These are phyloP conservation scores for Pteromalus puparum DNA, from an alignment of 1,140 invertebrate genomes.

Conservation along the genomic window DNA sequence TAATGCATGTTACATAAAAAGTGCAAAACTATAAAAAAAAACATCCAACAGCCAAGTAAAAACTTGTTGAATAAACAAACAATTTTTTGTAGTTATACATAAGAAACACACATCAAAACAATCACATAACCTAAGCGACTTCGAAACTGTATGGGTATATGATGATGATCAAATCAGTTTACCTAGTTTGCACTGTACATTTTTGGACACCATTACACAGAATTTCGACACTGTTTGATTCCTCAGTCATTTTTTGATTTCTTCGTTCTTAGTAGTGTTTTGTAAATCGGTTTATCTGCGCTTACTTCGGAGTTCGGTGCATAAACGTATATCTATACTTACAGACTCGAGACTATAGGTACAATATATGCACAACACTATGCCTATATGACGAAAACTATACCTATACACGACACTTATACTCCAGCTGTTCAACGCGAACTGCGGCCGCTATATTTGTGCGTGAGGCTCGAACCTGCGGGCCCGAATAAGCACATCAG, in stretches of 20 bases:
- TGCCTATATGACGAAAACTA: too few species aligned
- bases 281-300: background rate
- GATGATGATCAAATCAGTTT: background rate
- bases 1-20: background rate
- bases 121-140: background rate
- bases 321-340: too few species aligned
- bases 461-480: too few species aligned
- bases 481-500: too few species aligned
- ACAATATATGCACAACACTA: too few species aligned
- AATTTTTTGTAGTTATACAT: background rate
- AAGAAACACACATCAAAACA: background rate
- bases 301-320: background rate
- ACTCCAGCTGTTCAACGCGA: too few species aligned
- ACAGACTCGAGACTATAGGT: too few species aligned
- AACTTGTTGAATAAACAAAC: background rate
- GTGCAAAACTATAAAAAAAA: too few species aligned
- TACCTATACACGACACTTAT: too few species aligned
- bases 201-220: background rate
- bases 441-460: too few species aligned
- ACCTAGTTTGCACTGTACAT: background rate
- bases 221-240: background rate
- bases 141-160: background rate
- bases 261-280: background rate
- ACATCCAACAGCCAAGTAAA: background rate
- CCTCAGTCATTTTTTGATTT: background rate